Evolutionary conservation across 2,797 vertebrate species (phyloP).

Genomic region (Astyanax mexicanus): DNA sequence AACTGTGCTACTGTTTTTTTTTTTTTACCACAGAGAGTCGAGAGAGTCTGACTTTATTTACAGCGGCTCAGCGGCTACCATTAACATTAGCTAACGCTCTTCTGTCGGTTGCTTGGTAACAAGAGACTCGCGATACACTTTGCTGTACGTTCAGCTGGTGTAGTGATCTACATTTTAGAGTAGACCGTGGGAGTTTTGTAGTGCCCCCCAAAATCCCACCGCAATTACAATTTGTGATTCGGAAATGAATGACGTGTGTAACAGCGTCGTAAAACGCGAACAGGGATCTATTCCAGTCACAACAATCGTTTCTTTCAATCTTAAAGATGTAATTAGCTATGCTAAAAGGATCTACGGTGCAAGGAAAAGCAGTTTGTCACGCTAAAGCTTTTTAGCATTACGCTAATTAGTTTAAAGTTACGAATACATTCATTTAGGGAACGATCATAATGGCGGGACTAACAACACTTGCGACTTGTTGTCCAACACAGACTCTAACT

Average conservation of each 20-base stretch:
- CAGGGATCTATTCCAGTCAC: no score
- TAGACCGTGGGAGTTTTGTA: no score
- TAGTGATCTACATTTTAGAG: no score
- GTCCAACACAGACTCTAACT: not conserved
- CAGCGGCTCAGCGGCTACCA: not conserved
- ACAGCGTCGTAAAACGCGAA: no score
- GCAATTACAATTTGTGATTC: no score
- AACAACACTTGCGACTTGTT: not conserved
- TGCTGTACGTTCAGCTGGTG: not conserved
- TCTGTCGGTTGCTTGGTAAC: not conserved
- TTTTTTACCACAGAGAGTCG: no score
- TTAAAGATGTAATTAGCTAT: not conserved
- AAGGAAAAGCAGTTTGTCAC: not conserved
- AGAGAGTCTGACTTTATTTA: not conserved
- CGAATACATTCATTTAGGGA: not conserved
- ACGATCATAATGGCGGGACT: not conserved
- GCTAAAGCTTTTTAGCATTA: not conserved
- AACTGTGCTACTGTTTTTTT: no score
- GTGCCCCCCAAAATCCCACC: no score
- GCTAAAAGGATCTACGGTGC: not conserved
- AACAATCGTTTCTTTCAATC: no score
- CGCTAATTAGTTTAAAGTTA: not conserved
- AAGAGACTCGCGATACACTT: not conserved
- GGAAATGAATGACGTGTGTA: no score
- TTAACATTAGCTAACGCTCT: not conserved